Conservation (phyloP, 2,113 vertebrate species). For the Passer montanus region DNA sequence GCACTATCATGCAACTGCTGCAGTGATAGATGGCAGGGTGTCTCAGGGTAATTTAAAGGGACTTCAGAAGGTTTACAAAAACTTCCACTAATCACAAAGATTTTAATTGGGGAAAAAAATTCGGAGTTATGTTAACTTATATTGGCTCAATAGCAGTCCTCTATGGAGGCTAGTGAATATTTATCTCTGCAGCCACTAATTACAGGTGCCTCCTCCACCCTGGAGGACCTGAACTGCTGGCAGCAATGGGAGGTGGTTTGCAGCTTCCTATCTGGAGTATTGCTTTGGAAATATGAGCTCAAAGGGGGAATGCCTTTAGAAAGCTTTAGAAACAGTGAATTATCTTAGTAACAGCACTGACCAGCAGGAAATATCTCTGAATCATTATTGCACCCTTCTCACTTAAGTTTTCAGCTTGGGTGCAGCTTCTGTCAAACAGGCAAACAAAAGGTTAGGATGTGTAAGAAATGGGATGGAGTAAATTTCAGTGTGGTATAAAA, state of each 20-base stretch:
- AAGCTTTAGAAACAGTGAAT: neutral
- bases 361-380: neutral
- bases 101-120: neutral
- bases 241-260: neutral
- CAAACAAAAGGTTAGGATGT: slow-evolving; percentile 40
- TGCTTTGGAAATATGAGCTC: neutral
- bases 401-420: neutral
- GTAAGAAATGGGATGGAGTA: slow-evolving; percentile 36
- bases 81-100: neutral
- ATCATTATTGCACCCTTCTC: neutral
- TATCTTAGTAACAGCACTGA: neutral
- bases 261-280: neutral
- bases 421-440: slow-evolving; percentile 7
- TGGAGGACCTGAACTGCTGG: neutral
- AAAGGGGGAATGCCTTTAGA: neutral
- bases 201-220: neutral
- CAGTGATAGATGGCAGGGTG: neutral
- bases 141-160: neutral
- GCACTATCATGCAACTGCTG: neutral
- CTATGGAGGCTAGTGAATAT: neutral
- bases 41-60: neutral
- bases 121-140: neutral
- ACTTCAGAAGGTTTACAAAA: neutral
- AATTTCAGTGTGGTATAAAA: slow-evolving; percentile 44
- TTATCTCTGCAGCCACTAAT: neutral